Base-by-base conservation (phyloP, 2,797 vertebrate species). In the Cuniculus paca region DNA sequence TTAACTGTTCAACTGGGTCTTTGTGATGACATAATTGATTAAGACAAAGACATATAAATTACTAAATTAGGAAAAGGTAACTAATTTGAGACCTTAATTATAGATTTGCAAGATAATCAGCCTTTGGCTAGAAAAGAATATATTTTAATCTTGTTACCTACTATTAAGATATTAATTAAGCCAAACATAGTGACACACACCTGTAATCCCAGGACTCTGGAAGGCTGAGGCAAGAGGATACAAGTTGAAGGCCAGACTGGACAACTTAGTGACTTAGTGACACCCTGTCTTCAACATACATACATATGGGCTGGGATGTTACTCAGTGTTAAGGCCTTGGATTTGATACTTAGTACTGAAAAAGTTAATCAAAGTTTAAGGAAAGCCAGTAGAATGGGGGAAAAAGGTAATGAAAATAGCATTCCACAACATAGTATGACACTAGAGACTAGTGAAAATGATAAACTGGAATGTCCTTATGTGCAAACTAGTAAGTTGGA, bases 141-240 rank as follows among this genome's bases (percentile, higher is more conserved):
- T 31, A 88, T 95, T 97, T 97, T 88, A 63, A 45, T 80, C 72
- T 94, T 72, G 86, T 93, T 78, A 56, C 56, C 79, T 92, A 63
- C 77, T 63, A 80, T 65, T 79, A 48, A 97, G 84, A 17, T 0
- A 54, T 93, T 70, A 78, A n/a, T 77, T 14, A 77, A 31, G 45
- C 48, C 45, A 77, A 34, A 16, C 17, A 50, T 50, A 39, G 45
- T 34, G 45, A 50, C 28, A 50, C 45, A 77, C 28, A 34, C 4
- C 45, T 77, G 16, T 50, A 77, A 17, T 77, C 45, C 48, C 45
- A 77, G 74, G 3, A 50, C 74, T 77, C 45, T 31, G 28, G 45
- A 45, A 77, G 74, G 34, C 28, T 77, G 7, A 77, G 45, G 45
- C 42, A 77, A 34, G 74, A 48, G 28, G 45, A 75, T 75, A 12